Evolutionary conservation across 1,140 invertebrate genomes (phyloP), one percentile per base, ranked within the genome.

Genomic region (Himalopsyche phryganea): DNA sequence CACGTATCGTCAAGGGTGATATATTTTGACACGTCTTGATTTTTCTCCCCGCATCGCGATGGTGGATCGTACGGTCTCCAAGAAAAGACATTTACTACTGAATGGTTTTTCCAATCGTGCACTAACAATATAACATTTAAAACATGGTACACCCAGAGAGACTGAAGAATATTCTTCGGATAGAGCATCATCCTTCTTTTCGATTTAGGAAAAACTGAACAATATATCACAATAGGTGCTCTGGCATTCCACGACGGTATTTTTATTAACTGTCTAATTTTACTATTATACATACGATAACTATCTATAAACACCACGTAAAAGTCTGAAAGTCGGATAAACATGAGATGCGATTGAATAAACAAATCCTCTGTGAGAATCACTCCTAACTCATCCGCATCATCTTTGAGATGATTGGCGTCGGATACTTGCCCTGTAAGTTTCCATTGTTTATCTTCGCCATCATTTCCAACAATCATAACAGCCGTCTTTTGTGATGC

Each of bases 11-110:
- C 54, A 5, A 58, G 11, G 44, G 57, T 20, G 11, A 47, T 19
- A 19, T 40, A 50, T 15, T 61, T 55, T 23, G n/a, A 1, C 0
- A 51, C 20, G 18, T 58, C 28, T 48, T 61, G 63, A 19, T 58
- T 2, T 28, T 55, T 65, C 45, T 65, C 63, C 47, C 63, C 63
- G 36, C 63, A 65, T 23, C 63, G 42, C n/a, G 5, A 38, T 3
- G 63, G 63, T 10, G 63, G 63, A 45, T 65, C 63, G 44, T 65
- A 65, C 9, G 63, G 63, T 40, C 55, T 50, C 63, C 63, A 65
- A 1, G 63, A 61, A 49, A 33, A 65, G 33, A 61, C 42, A 45
- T 61, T 58, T 6, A 65, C 28, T 2, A 51, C 32, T 1, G 59
- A 58, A 48, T 32, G 19, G 35, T 61, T 50, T 17, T 54, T 55